phyloP scores from a whole-genome alignment of 53 echinoderm and acorn worm genomes.

The Holothuria scabra region DNA sequence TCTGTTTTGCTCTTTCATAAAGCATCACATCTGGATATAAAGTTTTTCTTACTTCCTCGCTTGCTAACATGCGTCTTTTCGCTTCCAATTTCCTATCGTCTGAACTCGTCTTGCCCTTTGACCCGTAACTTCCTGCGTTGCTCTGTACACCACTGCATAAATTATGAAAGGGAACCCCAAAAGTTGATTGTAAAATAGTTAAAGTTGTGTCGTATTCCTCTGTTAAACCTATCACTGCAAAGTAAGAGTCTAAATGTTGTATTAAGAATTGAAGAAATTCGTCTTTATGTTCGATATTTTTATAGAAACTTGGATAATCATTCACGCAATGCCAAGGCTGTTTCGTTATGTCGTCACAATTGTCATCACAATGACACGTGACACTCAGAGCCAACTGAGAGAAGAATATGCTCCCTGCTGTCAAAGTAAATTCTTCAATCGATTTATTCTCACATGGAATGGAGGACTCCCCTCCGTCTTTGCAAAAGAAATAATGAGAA shows the following conservation, averaged over 20 bases:
- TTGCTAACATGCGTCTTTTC: conserved; percentile 6
- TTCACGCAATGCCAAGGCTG: conserved; percentile 7
- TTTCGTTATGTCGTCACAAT: conserved; percentile 10
- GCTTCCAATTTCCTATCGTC: conserved; percentile 20
- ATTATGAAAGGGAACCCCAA: conserved; percentile 71
- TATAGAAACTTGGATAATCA: background rate
- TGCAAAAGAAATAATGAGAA: conserved; percentile 84
- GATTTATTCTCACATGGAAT: conserved; percentile 15
- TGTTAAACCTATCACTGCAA: conserved; percentile 63
- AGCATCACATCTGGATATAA: conserved; percentile 36
- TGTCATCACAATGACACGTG: background rate
- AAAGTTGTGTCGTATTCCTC: conserved; percentile 80
- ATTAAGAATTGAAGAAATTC: too few species aligned
- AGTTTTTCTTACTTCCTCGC: background rate
- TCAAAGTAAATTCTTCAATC: conserved; percentile 4
- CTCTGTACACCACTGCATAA: conserved; percentile 57
- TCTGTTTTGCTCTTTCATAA: conserved; percentile 25
- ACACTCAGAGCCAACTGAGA: conserved; percentile 12
- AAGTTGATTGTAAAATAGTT: conserved; percentile 70
- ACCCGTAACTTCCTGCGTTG: conserved; percentile 47
- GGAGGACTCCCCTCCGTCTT: conserved; percentile 23
- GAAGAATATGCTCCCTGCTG: conserved; percentile 4
- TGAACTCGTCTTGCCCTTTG: background rate
- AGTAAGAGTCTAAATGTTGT: too few species aligned
- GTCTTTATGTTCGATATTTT: too few species aligned